Conservation (phyloP, 2,888 invertebrate genomes). For the Parelbella ahira region DNA sequence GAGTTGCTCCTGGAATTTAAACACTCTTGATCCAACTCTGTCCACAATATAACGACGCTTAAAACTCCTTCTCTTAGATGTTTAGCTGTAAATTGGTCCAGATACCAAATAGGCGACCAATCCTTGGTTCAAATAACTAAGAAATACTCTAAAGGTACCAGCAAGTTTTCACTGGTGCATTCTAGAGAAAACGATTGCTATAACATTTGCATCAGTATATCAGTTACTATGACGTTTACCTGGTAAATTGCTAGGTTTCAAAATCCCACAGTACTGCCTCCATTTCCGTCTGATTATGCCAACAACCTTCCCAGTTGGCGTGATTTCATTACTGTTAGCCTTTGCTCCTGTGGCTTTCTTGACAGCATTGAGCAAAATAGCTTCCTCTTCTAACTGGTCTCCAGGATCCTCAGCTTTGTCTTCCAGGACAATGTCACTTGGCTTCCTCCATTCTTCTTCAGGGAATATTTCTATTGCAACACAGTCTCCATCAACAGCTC, state of each 20-base stretch:
- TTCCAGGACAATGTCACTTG: constrained; percentile 91
- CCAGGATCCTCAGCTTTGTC: constrained; percentile 87
- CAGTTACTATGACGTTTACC: too few relatives aligned
- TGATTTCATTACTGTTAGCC: constrained; percentile 59
- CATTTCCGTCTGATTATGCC: constrained; percentile 97
- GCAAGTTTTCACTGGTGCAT: too few relatives aligned
- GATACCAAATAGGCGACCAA: too few relatives aligned
- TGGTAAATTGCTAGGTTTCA: constrained; percentile 87
- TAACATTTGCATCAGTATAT: too few relatives aligned
- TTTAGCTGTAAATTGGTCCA: too few relatives aligned
- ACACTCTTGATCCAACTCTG: too few relatives aligned
- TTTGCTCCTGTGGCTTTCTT: constrained; percentile 38
- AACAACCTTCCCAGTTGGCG: constrained; percentile 82
- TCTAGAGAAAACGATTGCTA: too few relatives aligned
- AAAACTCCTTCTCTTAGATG: too few relatives aligned
- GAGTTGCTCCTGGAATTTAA: constrained; percentile 71
- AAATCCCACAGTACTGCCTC: constrained; percentile 98
- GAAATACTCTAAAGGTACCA: too few relatives aligned
- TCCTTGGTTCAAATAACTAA: too few relatives aligned
- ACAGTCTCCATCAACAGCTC: constrained; percentile 96
- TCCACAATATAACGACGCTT: too few relatives aligned
- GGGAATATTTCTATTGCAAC: constrained; percentile 95
- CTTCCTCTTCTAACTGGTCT: constrained; percentile 83
- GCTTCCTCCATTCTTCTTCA: constrained; percentile 93
- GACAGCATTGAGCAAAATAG: constrained; percentile 53